Percentiles rank a stretch among this genome's conserved stretches.
These are phyloP conservation scores for Taxidea taxus DNA, from an alignment of 2,113 vertebrate species.

Conservation along the genomic window DNA sequence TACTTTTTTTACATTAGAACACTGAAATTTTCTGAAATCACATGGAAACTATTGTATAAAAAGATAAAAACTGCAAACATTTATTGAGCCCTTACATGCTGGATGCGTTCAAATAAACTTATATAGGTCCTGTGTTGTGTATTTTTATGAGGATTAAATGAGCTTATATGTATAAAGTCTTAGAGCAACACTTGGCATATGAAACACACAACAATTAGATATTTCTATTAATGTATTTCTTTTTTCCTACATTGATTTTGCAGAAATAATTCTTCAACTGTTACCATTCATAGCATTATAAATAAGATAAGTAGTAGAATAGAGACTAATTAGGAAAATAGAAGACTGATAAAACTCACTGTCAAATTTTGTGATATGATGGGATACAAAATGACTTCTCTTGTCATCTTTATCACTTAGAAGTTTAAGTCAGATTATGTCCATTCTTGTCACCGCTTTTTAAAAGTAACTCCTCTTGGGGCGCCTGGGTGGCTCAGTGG, in stretches of 20 bases:
- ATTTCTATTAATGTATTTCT: background rate
- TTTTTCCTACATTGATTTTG: background rate
- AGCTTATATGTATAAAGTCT: background rate
- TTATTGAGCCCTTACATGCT: background rate
- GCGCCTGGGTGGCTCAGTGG: too few relatives aligned
- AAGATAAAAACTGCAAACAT: background rate
- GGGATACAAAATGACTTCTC: background rate
- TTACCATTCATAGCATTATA: background rate
- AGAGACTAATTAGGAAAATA: background rate
- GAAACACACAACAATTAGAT: background rate
- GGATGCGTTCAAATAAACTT: background rate
- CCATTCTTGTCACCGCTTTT: background rate
- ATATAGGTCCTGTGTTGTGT: background rate
- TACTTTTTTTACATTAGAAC: background rate
- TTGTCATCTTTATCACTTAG: background rate
- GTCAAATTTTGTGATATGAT: background rate
- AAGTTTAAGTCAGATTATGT: background rate
- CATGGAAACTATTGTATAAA: background rate
- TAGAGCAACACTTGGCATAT: background rate
- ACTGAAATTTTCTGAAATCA: background rate
- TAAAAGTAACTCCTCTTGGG: conserved; percentile 7
- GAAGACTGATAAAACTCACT: background rate
- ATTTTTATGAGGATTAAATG: background rate
- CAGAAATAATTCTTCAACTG: background rate
- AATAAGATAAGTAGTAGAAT: background rate